A percentile compares a stretch with the other conserved stretches of the same genome.
Evolutionary conservation across 2,888 invertebrate genomes (phyloP).

Genomic region (Hypolimnas misippus): DNA sequence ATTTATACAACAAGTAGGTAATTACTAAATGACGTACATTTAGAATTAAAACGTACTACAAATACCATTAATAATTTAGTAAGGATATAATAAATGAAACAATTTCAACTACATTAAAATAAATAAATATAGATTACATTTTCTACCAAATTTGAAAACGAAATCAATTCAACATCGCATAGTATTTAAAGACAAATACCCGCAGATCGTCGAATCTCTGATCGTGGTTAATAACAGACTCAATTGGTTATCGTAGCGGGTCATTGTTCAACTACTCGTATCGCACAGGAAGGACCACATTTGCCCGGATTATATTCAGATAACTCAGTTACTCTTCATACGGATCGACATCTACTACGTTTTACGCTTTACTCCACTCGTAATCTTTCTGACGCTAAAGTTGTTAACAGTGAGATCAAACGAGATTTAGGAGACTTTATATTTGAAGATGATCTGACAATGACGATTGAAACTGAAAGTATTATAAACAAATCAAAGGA

Average conservation of each 20-base stretch:
- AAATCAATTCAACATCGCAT: background rate
- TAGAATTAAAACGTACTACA: no score
- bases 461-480: conserved; percentile 37
- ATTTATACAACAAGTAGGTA: no score
- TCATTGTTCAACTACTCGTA: conserved; percentile 67
- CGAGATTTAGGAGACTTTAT: conserved; percentile 8
- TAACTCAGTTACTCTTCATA: conserved; percentile 51
- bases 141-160: no score
- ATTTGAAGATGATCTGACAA: conserved; percentile 31
- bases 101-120: no score
- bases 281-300: conserved; percentile 73
- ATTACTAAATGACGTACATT: no score
- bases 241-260: conserved; percentile 72
- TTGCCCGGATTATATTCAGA: conserved; percentile 69
- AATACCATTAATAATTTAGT: no score
- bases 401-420: background rate
- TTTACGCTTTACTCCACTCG: conserved; percentile 20
- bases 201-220: conserved; percentile 62
- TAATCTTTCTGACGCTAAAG: background rate
- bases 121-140: no score
- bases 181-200: conserved; percentile 26
- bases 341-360: conserved; percentile 30
- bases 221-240: conserved; percentile 58
- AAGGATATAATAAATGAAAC: no score
- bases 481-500: conserved; percentile 42